Evolutionary conservation across 1,140 invertebrate species (phyloP), one percentile per base, ranked within the genome.

Genomic region (Ruditapes philippinarum): DNA sequence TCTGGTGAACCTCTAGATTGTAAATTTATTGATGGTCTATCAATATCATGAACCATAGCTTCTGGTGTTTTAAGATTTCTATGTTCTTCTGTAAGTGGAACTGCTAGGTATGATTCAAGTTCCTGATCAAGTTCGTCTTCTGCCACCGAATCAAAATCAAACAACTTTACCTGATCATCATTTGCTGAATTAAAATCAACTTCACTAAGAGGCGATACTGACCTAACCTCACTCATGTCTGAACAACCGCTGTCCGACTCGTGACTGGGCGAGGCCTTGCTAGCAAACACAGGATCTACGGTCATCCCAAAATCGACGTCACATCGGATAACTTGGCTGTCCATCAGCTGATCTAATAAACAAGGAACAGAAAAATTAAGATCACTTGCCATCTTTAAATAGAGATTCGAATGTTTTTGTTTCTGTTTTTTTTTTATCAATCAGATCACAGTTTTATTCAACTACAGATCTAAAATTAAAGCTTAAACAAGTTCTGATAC

Each of bases 211-310:
- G 85, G 78, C 62, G 36, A 85, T 87, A 88, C 91, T 91, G 70
- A 91, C 85, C 33, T 54, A 65, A 88, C 85, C 42, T 87, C 83
- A 38, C 54, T 84, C 57, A 87, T 83, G n/a, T 92, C 92, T 2
- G 92, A 92, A n/a, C 91, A 78, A 22, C 93, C 93, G 74, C 93
- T 94, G 86, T 94, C 94, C 1, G 93, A 93, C 68, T 93, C 90
- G 80, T 95, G 94, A 85, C 91, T 93, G n/a, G 94, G 94, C 0
- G 94, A 94, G n/a, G 82, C 81, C 54, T 92, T 92, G 54, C 80
- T 31, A 22, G 31, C 51, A 36, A 78, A 70, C 25, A 84, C 65
- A 9, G 49, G 31, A 73, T 79, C 68, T 7, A 62, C 42, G 11
- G 40, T 25, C 17, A 68, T 33, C 54, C 91, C 91, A 60, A 92